A percentile compares a stretch with the other conserved stretches of the same genome.
Evolutionary conservation across 1,140 invertebrate genomes (phyloP).

Genomic region (Thaumetopoea pityocampa): DNA sequence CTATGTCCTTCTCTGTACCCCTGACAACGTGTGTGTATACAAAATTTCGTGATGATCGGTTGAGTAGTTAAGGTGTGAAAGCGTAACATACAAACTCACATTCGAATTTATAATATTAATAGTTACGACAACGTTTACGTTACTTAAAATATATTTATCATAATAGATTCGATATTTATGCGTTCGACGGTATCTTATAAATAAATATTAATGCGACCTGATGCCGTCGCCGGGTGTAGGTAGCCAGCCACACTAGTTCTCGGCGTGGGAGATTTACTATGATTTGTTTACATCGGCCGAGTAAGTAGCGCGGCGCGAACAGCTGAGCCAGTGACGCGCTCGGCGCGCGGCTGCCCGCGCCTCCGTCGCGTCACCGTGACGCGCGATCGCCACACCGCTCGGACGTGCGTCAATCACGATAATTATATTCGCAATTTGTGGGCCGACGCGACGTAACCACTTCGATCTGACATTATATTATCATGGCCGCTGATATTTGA

Average conservation of each 20-base stretch:
- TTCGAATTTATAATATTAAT: too few species aligned
- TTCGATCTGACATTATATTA: not conserved
- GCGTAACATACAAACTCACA: too few species aligned
- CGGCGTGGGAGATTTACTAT: slow-evolving; percentile 65
- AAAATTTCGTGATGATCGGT: too few species aligned
- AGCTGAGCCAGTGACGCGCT: slow-evolving; percentile 51
- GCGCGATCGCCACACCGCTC: slow-evolving; percentile 12
- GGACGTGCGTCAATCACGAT: slow-evolving; percentile 8
- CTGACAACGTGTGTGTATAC: too few species aligned
- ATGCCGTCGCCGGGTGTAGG: slow-evolving; percentile 3
- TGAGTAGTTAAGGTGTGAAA: too few species aligned
- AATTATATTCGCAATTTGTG: slow-evolving; percentile 11
- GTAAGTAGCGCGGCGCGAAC: slow-evolving; percentile 39
- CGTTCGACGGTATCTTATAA: too few species aligned
- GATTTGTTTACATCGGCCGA: slow-evolving; percentile 58
- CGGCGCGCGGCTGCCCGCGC: slow-evolving; percentile 14
- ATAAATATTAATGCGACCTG: slow-evolving; percentile 28
- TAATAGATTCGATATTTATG: too few species aligned
- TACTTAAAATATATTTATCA: too few species aligned
- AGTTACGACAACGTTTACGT: too few species aligned
- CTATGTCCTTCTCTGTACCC: too few species aligned
- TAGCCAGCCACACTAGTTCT: slow-evolving; percentile 7
- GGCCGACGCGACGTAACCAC: too few species aligned
- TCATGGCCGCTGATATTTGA: not conserved
- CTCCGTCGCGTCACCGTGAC: slow-evolving; percentile 19